Conservation (phyloP, 2,888 invertebrate species). For the Trachelus troglodyta region DNA sequence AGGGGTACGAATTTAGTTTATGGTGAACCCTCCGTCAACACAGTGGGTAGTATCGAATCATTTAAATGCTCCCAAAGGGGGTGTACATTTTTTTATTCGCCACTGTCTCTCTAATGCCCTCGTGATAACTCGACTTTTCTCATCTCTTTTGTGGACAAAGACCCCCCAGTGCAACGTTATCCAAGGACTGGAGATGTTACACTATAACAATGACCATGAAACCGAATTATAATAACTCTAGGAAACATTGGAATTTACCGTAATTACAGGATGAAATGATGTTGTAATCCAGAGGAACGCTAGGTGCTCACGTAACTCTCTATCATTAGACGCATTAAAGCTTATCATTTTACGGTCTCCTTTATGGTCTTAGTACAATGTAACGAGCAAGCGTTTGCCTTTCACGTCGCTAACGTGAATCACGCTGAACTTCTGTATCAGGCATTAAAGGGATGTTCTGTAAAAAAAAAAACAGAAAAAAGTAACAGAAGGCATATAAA, state of each 20-base stretch:
- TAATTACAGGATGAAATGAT: no score
- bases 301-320: no score
- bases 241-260: no score
- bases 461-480: constrained; percentile 1
- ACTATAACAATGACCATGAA: neutral
- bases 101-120: neutral
- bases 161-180: neutral
- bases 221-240: no score
- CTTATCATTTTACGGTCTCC: no score
- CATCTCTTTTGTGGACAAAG: constrained; percentile 17
- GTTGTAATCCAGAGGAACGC: no score
- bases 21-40: constrained; percentile 35
- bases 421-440: no score
- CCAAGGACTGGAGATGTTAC: neutral
- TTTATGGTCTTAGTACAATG: no score
- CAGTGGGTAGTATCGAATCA: constrained; percentile 40
- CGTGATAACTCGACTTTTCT: constrained; percentile 9
- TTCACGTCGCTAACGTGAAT: no score
- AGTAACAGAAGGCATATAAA: constrained; percentile 7
- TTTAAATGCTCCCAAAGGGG: constrained; percentile 43
- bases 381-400: no score
- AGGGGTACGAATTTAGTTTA: constrained; percentile 31
- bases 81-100: constrained; percentile 27
- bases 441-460: neutral
- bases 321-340: no score